Conservation (phyloP, 2,113 vertebrate species). For the Channa argus region DNA sequence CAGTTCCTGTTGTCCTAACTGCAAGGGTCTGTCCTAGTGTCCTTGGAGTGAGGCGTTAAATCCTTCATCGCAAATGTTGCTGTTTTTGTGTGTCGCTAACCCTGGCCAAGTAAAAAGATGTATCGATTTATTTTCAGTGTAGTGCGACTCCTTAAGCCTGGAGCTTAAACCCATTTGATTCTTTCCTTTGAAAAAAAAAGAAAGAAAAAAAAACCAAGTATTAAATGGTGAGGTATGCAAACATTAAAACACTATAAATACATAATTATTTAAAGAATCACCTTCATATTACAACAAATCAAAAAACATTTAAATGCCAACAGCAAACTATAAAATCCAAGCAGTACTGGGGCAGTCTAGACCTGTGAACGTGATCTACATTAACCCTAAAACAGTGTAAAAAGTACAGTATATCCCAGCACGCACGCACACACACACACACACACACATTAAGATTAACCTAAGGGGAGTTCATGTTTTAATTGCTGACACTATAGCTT, state of each 20-base stretch:
- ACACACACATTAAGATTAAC: conserved; percentile 59
- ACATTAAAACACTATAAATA: background rate
- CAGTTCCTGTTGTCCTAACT: background rate
- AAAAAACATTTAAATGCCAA: conserved; percentile 4
- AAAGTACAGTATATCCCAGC: conserved; percentile 22
- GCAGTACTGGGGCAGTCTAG: background rate
- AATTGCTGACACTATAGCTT: conserved; percentile 83
- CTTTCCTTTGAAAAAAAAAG: background rate
- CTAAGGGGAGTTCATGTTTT: conserved; percentile 68
- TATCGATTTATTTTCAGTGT: background rate
- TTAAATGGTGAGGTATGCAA: background rate
- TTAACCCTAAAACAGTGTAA: conserved; percentile 2
- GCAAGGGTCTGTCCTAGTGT: background rate
- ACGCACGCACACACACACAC: conserved; percentile 22
- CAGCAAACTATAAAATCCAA: background rate
- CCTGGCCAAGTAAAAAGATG: background rate
- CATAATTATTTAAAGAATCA: background rate
- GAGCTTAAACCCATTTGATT: background rate
- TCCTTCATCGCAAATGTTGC: conserved; percentile 1
- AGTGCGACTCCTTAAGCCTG: background rate
- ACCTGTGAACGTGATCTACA: conserved; percentile 3
- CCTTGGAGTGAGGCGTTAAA: background rate
- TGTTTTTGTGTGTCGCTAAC: conserved; percentile 1
- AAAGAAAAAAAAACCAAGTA: too few species aligned
- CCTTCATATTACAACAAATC: background rate